Evolutionary conservation across 1,140 invertebrate species (phyloP).

Genomic region (Sarcophaga bullata): DNA sequence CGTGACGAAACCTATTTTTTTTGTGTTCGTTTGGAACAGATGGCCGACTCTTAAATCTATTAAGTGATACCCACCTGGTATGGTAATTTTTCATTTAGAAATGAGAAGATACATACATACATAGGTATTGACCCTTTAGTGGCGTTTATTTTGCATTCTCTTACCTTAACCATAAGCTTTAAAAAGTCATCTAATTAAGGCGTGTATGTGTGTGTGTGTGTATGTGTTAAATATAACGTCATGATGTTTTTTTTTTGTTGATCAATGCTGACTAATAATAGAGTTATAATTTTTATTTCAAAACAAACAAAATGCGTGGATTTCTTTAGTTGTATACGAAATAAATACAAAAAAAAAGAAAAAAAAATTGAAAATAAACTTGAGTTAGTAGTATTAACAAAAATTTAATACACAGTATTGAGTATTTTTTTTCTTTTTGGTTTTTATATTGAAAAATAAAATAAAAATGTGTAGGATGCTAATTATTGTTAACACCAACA

Average conservation of each 20-base stretch:
- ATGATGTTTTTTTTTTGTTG: no score
- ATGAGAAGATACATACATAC: no score
- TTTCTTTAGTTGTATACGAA: slow-evolving; percentile 3
- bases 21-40: slow-evolving; percentile 10
- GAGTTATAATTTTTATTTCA: background rate
- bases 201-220: no score
- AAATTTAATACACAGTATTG: background rate
- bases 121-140: no score
- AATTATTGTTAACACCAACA: slow-evolving; percentile 39
- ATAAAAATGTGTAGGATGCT: slow-evolving; percentile 31
- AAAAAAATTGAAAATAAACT: background rate
- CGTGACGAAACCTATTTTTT: no score
- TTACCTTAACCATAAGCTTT: no score
- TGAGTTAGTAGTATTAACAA: background rate
- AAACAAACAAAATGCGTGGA: background rate
- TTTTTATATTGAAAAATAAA: no score
- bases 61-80: no score
- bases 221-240: no score
- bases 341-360: background rate
- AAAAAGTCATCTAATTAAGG: no score
- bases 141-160: background rate
- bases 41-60: background rate
- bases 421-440: background rate
- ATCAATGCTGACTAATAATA: slow-evolving; percentile 37
- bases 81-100: no score